Evolutionary conservation across 2,888 invertebrate genomes (phyloP), one percentile per base, ranked within the genome.

Genomic region (Metallyticus violacea): DNA sequence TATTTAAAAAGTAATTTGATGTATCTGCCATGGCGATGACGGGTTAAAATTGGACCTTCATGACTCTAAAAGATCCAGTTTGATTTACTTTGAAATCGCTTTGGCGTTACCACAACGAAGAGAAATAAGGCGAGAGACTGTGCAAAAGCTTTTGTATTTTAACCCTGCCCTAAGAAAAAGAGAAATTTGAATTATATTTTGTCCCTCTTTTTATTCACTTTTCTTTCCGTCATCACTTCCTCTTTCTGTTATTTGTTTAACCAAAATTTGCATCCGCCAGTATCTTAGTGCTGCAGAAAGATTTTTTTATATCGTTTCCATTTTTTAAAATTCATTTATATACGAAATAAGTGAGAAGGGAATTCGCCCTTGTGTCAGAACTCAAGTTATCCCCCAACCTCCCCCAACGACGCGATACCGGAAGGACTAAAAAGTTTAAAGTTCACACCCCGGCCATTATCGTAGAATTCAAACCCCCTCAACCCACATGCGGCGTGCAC

Each of bases 341-440:
- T 62, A 62, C 40, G 40, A 62, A 62, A 62, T 62, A 62, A 62
- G 26, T 28, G 81, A 81, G 30, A 28, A 28, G 81, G 81, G 30
- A 81, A 6, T 28, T 25, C 29, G 79, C 4, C 7, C 22, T n/a
- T n/a, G 81, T 28, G 29, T n/a, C n/a, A 26, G 79, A 26, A 26
- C n/a, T n/a, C n/a, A n/a, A n/a, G 90, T 90, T 90, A 90, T 89
- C 89, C 89, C 40, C 81, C 85, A 81, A 79, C 79, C 79, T 28
- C 25, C 78, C 29, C 78, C 26, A 4, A 28, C 77, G n/a, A 26
- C 28, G 22, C 79, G 76, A 40, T 76, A 81, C 82, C 78, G 81
- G 77, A 81, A 81, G 78, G 86, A 81, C 29, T 85, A 79, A 85
- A 85, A 85, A 85, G 85, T 85, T 85, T 26, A 85, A 85, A 85